Evolutionary conservation across 2,888 invertebrate genomes (phyloP).

Genomic region (Esperia sulphurella): DNA sequence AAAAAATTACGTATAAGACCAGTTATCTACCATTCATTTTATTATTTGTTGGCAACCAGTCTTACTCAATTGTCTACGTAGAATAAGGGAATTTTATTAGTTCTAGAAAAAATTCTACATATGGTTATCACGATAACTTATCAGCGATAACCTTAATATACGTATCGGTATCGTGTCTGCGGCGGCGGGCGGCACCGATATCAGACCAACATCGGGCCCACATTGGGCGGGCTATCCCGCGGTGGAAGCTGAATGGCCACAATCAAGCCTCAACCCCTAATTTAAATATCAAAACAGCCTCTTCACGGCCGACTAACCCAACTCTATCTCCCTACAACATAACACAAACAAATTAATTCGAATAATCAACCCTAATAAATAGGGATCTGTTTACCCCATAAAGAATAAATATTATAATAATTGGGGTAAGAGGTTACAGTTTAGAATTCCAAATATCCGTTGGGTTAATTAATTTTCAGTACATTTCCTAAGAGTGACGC

Average conservation of each 20-base stretch:
- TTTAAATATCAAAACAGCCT: constrained; percentile 76
- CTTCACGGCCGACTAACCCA: constrained; percentile 55
- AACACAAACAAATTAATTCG: constrained; percentile 79
- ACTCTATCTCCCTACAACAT: constrained; percentile 52
- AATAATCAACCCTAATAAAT: constrained; percentile 77
- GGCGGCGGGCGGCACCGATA: too few relatives aligned
- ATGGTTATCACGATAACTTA: too few relatives aligned
- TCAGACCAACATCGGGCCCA: not conserved
- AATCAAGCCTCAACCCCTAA: constrained; percentile 68
- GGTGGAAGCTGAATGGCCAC: constrained; percentile 46
- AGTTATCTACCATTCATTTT: too few relatives aligned
- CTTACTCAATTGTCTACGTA: too few relatives aligned
- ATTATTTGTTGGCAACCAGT: too few relatives aligned
- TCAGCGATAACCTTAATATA: too few relatives aligned
- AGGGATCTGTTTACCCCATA: constrained; percentile 74
- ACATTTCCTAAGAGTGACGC: constrained; percentile 45
- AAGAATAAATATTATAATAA: constrained; percentile 77
- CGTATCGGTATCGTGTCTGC: too few relatives aligned
- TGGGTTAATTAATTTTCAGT: constrained; percentile 69
- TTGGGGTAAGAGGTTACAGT: constrained; percentile 70
- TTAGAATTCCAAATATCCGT: constrained; percentile 60
- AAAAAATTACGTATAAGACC: too few relatives aligned
- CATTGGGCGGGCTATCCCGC: not conserved
- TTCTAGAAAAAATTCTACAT: too few relatives aligned
- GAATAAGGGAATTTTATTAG: too few relatives aligned